A percentile compares a stretch with the other conserved stretches of the same genome.
Evolutionary conservation across 1,140 invertebrate genomes (phyloP).

Genomic region (Berghia stephanieae): DNA sequence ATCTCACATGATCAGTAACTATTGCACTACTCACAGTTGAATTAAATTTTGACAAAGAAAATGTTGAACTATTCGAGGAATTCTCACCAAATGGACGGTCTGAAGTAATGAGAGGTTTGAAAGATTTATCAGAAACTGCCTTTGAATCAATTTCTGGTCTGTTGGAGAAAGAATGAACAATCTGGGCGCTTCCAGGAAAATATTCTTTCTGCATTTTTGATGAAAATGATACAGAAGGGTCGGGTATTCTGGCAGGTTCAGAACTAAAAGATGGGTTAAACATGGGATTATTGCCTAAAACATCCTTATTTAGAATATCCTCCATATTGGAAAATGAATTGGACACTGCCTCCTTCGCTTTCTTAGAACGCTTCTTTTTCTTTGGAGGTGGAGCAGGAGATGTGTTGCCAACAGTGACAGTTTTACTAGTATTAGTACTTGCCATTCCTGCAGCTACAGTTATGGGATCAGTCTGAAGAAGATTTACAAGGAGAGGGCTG

Average conservation of each 20-base stretch:
- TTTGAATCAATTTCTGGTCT: no score
- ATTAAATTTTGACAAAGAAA: neutral
- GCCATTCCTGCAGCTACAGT: slow-evolving; percentile 39
- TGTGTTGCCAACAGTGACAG: slow-evolving; percentile 15
- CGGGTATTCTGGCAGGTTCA: no score
- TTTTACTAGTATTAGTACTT: slow-evolving; percentile 41
- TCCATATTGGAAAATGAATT: no score
- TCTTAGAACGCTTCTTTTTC: slow-evolving; percentile 52
- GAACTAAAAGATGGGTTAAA: no score
- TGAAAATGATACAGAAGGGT: no score
- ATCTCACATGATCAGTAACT: slow-evolving; percentile 30
- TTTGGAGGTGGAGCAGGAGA: slow-evolving; percentile 59
- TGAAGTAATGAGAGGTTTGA: slow-evolving; percentile 29
- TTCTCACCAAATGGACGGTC: slow-evolving; percentile 24
- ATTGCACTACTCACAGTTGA: slow-evolving; percentile 26
- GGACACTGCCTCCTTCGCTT: slow-evolving; percentile 50
- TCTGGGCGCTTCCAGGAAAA: no score
- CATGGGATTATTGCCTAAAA: no score
- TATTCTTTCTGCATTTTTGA: no score
- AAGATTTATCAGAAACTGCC: no score
- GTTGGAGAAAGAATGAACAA: no score
- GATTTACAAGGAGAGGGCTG: slow-evolving; percentile 89
- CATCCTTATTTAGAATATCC: no score
- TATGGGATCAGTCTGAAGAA: slow-evolving; percentile 82
- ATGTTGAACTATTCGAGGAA: neutral